Evolutionary conservation across 2,888 invertebrate species (phyloP).

Genomic region (Andrena dorsata): DNA sequence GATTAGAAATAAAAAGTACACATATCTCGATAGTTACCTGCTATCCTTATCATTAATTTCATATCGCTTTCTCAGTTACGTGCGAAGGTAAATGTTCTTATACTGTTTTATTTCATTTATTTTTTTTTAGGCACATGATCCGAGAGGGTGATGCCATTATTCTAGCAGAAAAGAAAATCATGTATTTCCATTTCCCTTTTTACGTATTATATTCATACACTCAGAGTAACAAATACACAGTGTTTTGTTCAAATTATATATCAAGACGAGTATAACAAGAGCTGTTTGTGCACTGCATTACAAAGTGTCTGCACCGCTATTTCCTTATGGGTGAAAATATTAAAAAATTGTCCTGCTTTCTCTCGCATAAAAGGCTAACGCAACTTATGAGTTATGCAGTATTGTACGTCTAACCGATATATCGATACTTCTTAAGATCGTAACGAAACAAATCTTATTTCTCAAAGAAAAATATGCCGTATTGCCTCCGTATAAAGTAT

Average conservation of each 20-base stretch:
- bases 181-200: conserved; percentile 12
- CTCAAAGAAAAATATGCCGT: conserved; percentile 11
- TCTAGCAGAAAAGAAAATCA: conserved; percentile 32
- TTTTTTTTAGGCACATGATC: conserved; percentile 48
- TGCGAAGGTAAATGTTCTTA: conserved; percentile 29
- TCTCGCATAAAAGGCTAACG: conserved; percentile 10
- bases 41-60: conserved; percentile 37
- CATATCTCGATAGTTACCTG: background rate
- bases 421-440: conserved; percentile 15
- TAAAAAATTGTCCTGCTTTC: conserved; percentile 6
- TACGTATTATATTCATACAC: conserved; percentile 7
- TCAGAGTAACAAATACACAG: conserved; percentile 35
- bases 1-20: conserved; percentile 13
- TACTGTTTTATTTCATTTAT: conserved; percentile 5
- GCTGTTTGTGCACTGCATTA: conserved; percentile 43
- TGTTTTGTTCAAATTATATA: conserved; percentile 8
- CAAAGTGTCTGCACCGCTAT: conserved; percentile 38
- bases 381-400: conserved; percentile 24
- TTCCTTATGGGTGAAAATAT: conserved; percentile 16
- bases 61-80: conserved; percentile 24
- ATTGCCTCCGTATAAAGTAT: conserved; percentile 1
- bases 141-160: conserved; percentile 37
- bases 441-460: conserved; percentile 26
- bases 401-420: conserved; percentile 22
- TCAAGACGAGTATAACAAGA: conserved; percentile 37